phyloP scores from a whole-genome alignment of 2,888 invertebrate genomes.

The Cephalotes varians region DNA sequence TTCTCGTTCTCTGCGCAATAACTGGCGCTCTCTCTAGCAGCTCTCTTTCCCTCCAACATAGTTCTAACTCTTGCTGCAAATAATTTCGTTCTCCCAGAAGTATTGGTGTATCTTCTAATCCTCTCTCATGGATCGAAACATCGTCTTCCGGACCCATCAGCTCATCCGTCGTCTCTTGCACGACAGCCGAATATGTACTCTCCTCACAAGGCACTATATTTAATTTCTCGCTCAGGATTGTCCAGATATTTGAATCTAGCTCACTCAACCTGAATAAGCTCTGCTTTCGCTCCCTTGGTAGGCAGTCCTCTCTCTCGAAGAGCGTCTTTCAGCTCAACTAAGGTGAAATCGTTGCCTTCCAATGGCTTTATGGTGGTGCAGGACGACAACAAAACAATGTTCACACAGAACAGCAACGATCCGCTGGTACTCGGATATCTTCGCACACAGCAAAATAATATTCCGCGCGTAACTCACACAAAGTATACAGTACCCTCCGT shows the following conservation, averaged over 20 bases:
- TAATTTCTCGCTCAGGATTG: not conserved
- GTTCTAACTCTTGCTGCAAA: not conserved
- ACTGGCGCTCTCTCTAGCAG: not conserved
- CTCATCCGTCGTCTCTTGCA: not conserved
- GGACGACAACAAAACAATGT: too few species aligned
- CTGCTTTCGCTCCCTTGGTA: not conserved
- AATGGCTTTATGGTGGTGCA: too few species aligned
- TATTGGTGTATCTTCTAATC: not conserved
- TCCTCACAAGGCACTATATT: accelerated
- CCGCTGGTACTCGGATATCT: too few species aligned
- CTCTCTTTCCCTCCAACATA: not conserved
- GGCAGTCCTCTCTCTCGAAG: not conserved
- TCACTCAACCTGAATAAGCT: not conserved
- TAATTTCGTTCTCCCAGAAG: not conserved
- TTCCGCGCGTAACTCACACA: too few species aligned
- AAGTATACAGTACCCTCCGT: too few species aligned
- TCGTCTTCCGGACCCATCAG: not conserved
- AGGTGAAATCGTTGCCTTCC: not conserved
- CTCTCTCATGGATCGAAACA: too few species aligned
- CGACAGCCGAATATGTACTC: not conserved
- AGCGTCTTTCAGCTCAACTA: not conserved
- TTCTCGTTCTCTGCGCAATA: not conserved
- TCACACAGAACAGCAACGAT: too few species aligned
- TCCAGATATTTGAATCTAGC: not conserved
- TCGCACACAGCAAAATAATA: too few species aligned